Conservation (phyloP, 2,113 vertebrate genomes). For the Perca schrenkii region DNA sequence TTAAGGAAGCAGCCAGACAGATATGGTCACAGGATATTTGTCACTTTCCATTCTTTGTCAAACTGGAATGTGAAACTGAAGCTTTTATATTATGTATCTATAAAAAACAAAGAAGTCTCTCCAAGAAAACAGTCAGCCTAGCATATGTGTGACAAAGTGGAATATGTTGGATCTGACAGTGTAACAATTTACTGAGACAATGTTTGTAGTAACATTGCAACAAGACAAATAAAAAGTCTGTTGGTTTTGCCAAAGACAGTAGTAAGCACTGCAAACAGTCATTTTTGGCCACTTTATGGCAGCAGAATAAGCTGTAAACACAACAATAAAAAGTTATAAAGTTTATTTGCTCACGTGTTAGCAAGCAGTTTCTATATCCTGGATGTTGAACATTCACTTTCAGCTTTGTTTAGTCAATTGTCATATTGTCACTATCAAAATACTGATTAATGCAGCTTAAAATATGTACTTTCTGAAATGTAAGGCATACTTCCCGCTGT, state of each 20-base stretch:
- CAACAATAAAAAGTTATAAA: too few relatives aligned
- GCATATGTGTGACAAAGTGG: not conserved
- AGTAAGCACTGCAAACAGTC: too few relatives aligned
- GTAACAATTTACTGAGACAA: not conserved
- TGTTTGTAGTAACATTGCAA: not conserved
- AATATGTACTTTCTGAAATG: not conserved
- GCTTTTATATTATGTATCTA: not conserved
- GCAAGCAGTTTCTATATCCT: too few relatives aligned
- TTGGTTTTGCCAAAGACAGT: too few relatives aligned
- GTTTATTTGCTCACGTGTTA: too few relatives aligned
- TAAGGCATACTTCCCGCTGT: not conserved
- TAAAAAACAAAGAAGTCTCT: not conserved
- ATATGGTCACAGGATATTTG: not conserved
- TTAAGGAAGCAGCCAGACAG: conserved; percentile 27
- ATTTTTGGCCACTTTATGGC: not conserved
- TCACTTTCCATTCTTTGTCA: not conserved
- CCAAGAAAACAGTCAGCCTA: not conserved
- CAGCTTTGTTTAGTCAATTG: not conserved
- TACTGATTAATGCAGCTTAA: not conserved
- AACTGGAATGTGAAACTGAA: not conserved
- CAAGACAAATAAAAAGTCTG: not conserved
- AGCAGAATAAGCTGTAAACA: not conserved
- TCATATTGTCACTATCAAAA: not conserved
- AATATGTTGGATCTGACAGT: not conserved
- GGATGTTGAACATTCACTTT: not conserved